Evolutionary conservation across 2,888 invertebrate species (phyloP), one percentile per base, ranked within the genome.

Genomic region (Cephus spinipes): DNA sequence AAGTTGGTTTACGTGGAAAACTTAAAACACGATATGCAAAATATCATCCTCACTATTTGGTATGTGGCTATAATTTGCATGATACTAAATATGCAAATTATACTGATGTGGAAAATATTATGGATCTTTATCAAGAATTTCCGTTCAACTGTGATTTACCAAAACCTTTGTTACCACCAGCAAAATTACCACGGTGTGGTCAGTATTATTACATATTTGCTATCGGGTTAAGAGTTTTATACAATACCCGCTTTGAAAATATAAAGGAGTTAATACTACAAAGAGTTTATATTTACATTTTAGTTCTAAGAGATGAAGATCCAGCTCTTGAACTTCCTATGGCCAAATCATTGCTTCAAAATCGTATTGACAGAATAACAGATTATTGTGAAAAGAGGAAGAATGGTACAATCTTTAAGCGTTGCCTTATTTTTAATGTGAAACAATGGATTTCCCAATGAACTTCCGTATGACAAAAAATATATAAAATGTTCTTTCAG

Each of bases 161-260:
- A 74, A 90, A 87, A 77, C 91, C 91, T 30, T 79, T 91, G 33
- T 80, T 91, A 40, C 91, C 91, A 32, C 90, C 90, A 23, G 86
- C 82, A 6, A 89, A 81, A 79, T 78, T 88, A 71, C 83, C 87
- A 31, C 82, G 86, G 79, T 83, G 81, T 79, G 85, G 90, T 89
- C 82, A 81, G 79, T 76, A 69, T 74, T 15, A 31, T 73, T 73
- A 30, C 74, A 68, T 68, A 9, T 15, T 69, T 69, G 31, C 11
- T 15, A 69, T 30, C 1, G 4, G 11, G 0, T 69, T 15, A 6
- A 0, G 30, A 30, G 15, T 69, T 1, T 69, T 12, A 31, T 32
- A 69, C 11, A 15, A 12, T 32, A 31, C 9, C 12, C 11, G 4
- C 1, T 11, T n/a, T 11, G 15, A 40, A 15, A 40, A 40, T 40